phyloP scores from a whole-genome alignment of 2,888 invertebrate species.

The Microctonus hyperodae region DNA sequence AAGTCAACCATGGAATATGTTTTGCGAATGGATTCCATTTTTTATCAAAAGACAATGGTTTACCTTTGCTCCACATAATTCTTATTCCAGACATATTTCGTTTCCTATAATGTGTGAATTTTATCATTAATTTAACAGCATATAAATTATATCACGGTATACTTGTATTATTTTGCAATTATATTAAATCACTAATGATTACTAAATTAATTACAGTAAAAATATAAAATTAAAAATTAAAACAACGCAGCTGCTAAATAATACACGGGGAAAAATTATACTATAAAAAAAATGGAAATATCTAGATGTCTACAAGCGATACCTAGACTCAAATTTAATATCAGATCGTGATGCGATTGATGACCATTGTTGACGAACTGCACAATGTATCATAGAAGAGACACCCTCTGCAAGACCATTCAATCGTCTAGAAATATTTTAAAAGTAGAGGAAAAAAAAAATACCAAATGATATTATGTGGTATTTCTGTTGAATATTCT shows the following conservation, averaged over 20 bases:
- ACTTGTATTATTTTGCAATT: too few species aligned
- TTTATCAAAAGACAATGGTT: conserved; percentile 72
- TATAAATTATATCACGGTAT: too few species aligned
- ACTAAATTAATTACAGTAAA: not conserved
- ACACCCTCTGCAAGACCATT: conserved; percentile 77
- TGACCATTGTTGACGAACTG: conserved; percentile 71
- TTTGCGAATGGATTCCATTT: conserved; percentile 87
- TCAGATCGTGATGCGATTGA: conserved; percentile 47
- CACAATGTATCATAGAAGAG: conserved; percentile 73
- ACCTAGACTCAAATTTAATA: conserved; percentile 72
- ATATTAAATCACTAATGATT: not conserved
- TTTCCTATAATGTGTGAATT: too few species aligned
- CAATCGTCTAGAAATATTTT: conserved; percentile 67
- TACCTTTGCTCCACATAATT: conserved; percentile 79
- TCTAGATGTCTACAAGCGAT: conserved; percentile 45
- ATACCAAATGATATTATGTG: not conserved
- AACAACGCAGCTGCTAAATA: not conserved
- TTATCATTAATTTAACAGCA: too few species aligned
- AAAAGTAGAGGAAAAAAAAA: not conserved
- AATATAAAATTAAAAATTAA: not conserved
- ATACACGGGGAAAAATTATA: not conserved
- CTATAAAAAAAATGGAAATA: too few species aligned
- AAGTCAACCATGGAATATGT: conserved; percentile 80
- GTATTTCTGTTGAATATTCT: not conserved
- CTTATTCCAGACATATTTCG: conserved; percentile 78